Percentiles rank a stretch among this genome's conserved stretches.
phyloP scores from a whole-genome alignment of 2,888 invertebrate species.

The Nezara viridula region DNA sequence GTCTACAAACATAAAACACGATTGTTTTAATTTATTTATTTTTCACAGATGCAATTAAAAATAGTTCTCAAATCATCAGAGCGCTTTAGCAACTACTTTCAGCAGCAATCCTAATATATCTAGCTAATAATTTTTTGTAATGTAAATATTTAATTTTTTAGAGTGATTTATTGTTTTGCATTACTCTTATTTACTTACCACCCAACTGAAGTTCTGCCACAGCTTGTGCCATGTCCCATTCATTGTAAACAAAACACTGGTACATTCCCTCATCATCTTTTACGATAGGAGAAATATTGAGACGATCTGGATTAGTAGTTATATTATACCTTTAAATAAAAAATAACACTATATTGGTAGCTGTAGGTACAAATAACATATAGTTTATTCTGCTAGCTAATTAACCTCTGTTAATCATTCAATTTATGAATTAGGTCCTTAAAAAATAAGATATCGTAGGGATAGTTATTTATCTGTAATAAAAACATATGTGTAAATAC shows the following conservation, averaged over 20 bases:
- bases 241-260: slow-evolving; percentile 72
- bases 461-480: too few species aligned
- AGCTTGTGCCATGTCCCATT: slow-evolving; percentile 70
- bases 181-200: slow-evolving; percentile 69
- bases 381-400: neutral
- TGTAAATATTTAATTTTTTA: too few species aligned
- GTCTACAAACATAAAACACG: too few species aligned
- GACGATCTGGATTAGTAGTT: slow-evolving; percentile 47
- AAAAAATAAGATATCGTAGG: neutral
- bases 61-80: too few species aligned
- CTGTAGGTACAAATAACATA: neutral
- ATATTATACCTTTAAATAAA: slow-evolving; percentile 49
- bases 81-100: too few species aligned
- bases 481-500: too few species aligned
- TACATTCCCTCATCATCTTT: slow-evolving; percentile 73
- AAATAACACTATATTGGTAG: neutral
- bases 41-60: too few species aligned
- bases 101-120: too few species aligned
- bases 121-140: too few species aligned
- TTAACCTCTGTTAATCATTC: neutral
- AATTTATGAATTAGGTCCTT: neutral
- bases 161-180: too few species aligned
- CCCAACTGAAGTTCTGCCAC: slow-evolving; percentile 70
- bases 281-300: slow-evolving; percentile 69
- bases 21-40: too few species aligned